phyloP scores from a whole-genome alignment of 2,113 vertebrate species.

The Mustelus asterias region DNA sequence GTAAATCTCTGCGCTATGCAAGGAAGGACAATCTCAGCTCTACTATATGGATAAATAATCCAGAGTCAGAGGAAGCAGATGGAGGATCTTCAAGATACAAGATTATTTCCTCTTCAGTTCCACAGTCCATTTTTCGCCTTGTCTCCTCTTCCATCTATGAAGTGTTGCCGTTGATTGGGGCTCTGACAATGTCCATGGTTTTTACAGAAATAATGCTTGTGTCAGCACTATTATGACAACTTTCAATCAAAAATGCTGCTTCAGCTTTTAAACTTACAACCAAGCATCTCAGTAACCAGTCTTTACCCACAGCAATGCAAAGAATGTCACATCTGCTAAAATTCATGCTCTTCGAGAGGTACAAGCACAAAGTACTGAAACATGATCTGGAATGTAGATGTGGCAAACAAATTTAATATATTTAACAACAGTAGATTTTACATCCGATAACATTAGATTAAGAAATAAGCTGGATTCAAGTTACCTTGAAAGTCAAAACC shows the following conservation, averaged over 20 bases:
- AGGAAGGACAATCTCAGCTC: not conserved
- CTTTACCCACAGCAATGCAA: slow-evolving; percentile 15
- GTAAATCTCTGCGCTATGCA: not conserved
- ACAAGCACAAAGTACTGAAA: not conserved
- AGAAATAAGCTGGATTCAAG: not conserved
- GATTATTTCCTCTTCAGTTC: not conserved
- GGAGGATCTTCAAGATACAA: not conserved
- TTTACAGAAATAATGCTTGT: not conserved
- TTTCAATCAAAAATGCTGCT: not conserved
- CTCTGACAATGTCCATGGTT: not conserved
- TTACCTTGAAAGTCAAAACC: not conserved
- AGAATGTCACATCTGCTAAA: slow-evolving; percentile 4
- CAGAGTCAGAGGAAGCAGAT: not conserved
- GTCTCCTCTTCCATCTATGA: not conserved
- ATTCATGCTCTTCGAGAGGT: not conserved
- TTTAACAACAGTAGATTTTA: not conserved
- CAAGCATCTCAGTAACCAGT: not conserved
- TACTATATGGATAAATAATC: not conserved
- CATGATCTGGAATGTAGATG: not conserved
- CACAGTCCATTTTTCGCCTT: not conserved
- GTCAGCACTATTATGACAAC: not conserved
- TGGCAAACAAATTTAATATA: not conserved
- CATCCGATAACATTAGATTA: not conserved
- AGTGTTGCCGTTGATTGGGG: not conserved
- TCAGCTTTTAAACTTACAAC: not conserved